Percentiles rank a stretch among this genome's conserved stretches.
phyloP scores from a whole-genome alignment of 2,113 vertebrate genomes.

The Aegotheles bennettii region DNA sequence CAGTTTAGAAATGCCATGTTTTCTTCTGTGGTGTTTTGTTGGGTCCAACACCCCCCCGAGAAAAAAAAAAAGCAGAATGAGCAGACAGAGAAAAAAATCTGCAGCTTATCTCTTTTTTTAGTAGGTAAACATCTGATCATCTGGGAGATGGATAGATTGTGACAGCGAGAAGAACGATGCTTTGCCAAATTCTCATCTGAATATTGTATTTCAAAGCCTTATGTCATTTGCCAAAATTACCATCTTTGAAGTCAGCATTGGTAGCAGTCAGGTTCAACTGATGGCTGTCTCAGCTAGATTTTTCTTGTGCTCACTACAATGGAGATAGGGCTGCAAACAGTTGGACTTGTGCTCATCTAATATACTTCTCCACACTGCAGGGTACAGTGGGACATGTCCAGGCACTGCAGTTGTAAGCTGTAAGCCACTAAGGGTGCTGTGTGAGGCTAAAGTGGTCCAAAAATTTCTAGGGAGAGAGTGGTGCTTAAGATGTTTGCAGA shows the following conservation, averaged over 20 bases:
- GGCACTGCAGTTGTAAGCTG: not conserved
- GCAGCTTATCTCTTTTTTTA: not conserved
- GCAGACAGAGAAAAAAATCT: not conserved
- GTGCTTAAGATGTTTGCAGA: not conserved
- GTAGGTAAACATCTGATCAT: not conserved
- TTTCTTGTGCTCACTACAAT: rapidly evolving
- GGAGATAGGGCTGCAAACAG: not conserved
- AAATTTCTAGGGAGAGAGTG: not conserved
- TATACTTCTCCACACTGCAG: not conserved
- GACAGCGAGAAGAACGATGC: not conserved
- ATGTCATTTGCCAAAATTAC: not conserved
- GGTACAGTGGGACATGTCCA: not conserved
- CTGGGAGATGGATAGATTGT: not conserved
- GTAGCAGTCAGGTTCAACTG: not conserved
- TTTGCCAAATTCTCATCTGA: not conserved
- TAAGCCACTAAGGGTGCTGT: not conserved
- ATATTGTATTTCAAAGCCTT: not conserved
- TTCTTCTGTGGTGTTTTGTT: not conserved
- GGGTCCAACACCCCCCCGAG: rapidly evolving
- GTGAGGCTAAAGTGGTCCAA: not conserved
- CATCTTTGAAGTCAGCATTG: not conserved
- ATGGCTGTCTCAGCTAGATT: not conserved
- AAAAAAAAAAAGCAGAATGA: not conserved
- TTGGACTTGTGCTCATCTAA: not conserved
- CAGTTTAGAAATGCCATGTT: not conserved